Conservation (phyloP, 2,888 invertebrate genomes). For the Troides oblongomaculatus region DNA sequence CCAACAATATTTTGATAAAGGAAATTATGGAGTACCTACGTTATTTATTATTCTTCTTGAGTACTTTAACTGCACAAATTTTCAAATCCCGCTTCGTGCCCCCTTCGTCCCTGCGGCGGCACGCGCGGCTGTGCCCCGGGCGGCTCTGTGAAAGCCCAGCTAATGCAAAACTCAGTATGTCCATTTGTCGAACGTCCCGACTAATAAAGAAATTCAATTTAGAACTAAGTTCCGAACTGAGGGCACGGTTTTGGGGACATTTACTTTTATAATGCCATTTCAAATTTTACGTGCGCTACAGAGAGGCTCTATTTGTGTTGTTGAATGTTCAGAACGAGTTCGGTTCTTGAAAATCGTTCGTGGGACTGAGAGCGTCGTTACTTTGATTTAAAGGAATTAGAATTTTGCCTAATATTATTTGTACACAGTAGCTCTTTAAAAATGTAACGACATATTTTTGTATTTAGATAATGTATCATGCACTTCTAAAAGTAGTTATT, state of each 20-base stretch:
- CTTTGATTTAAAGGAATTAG: no score
- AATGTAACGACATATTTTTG: no score
- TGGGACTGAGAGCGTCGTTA: neutral
- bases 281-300: constrained; percentile 24
- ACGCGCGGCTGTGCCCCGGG: constrained; percentile 51
- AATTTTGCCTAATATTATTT: no score
- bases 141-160: constrained; percentile 48
- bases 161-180: constrained; percentile 57
- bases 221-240: constrained; percentile 44
- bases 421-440: no score
- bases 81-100: constrained; percentile 25
- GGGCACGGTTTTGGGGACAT: constrained; percentile 27
- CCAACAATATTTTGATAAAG: neutral
- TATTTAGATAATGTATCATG: no score
- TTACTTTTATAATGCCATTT: constrained; percentile 30
- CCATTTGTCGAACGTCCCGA: constrained; percentile 57
- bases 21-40: neutral
- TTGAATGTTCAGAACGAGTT: constrained; percentile 14
- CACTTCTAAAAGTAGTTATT: no score
- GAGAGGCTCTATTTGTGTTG: constrained; percentile 6
- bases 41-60: constrained; percentile 28
- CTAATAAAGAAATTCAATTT: constrained; percentile 63
- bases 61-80: constrained; percentile 25
- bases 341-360: neutral
- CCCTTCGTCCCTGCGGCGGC: constrained; percentile 44